Percentiles rank a stretch among this genome's conserved stretches.
These are phyloP conservation scores for Aurelia sp. DNA, from an alignment of 30 jellyfish, hydroid and myxozoan species.

Conservation along the genomic window DNA sequence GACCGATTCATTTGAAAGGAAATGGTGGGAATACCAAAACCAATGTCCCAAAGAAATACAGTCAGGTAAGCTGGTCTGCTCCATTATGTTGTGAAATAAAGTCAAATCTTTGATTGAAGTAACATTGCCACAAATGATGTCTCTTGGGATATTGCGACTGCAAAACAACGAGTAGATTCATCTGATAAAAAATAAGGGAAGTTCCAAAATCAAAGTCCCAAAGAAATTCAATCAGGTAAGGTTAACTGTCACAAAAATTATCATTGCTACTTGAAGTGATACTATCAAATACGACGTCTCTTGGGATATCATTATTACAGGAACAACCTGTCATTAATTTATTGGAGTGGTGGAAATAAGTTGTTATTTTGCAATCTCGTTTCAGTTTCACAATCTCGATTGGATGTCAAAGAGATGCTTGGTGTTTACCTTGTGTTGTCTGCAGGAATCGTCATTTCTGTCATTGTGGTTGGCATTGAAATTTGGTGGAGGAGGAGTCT, in stretches of 20 bases:
- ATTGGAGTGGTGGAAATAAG: conserved; percentile 19
- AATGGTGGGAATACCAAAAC: conserved; percentile 69
- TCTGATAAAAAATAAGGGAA: conserved; percentile 54
- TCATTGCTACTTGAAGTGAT: no score
- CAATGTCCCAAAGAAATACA: conserved; percentile 51
- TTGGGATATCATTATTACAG: conserved; percentile 52
- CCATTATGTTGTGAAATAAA: no score
- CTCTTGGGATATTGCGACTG: conserved; percentile 53
- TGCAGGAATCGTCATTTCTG: conserved; percentile 49
- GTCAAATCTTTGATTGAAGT: no score
- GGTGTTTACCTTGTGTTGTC: conserved; percentile 53
- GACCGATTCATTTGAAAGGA: conserved; percentile 48
- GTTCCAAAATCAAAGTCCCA: conserved; percentile 57
- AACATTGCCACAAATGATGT: conserved; percentile 19
- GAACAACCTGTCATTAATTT: conserved; percentile 44
- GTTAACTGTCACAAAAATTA: no score
- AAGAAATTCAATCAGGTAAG: conserved; percentile 29
- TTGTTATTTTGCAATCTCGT: background rate
- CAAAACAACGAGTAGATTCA: conserved; percentile 46
- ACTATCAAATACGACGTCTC: conserved; percentile 31
- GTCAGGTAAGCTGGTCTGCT: conserved; percentile 17
- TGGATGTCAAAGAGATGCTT: conserved; percentile 56
- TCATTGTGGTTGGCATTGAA: conserved; percentile 38
- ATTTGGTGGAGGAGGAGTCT: conserved; percentile 65
- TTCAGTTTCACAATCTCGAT: conserved; percentile 65